Evolutionary conservation across 2,888 invertebrate genomes (phyloP).

Genomic region (Aquatica leii): DNA sequence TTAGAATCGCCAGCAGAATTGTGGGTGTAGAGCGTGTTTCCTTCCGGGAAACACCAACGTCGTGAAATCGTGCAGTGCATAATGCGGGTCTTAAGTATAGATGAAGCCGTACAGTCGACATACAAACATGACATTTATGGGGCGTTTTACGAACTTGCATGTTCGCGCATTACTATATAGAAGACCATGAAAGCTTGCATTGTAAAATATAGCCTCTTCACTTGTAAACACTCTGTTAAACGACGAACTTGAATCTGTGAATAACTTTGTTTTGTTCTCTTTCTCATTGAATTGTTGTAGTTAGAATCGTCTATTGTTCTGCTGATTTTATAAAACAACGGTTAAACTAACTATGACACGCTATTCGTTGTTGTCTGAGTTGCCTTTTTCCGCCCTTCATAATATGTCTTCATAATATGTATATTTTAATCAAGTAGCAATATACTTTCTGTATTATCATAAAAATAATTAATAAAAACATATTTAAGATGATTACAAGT

Average conservation of each 20-base stretch:
- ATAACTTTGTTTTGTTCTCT: slow-evolving; percentile 15
- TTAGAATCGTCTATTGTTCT: slow-evolving; percentile 22
- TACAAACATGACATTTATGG: slow-evolving; percentile 35
- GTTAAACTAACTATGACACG: slow-evolving; percentile 15
- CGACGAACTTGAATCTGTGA: slow-evolving; percentile 28
- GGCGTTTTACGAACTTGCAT: slow-evolving; percentile 33
- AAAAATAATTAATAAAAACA: too few species aligned
- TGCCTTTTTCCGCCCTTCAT: too few species aligned
- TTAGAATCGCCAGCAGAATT: slow-evolving; percentile 26
- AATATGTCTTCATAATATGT: too few species aligned
- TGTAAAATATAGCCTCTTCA: slow-evolving; percentile 32
- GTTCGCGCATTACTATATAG: slow-evolving; percentile 27
- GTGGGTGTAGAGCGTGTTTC: slow-evolving; percentile 26
- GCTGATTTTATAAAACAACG: slow-evolving; percentile 19
- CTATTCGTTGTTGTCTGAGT: background rate
- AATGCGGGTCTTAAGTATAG: slow-evolving; percentile 30
- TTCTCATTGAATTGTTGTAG: slow-evolving; percentile 22
- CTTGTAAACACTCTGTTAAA: slow-evolving; percentile 30
- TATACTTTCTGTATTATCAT: too few species aligned
- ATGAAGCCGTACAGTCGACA: slow-evolving; percentile 36
- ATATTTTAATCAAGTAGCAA: too few species aligned
- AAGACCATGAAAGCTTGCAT: slow-evolving; percentile 30
- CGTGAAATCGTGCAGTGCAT: slow-evolving; percentile 36
- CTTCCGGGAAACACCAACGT: slow-evolving; percentile 37
- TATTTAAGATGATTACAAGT: too few species aligned